These are phyloP conservation scores for Sminthurides bifidus DNA, from an alignment of 1,140 invertebrate genomes.

Conservation along the genomic window DNA sequence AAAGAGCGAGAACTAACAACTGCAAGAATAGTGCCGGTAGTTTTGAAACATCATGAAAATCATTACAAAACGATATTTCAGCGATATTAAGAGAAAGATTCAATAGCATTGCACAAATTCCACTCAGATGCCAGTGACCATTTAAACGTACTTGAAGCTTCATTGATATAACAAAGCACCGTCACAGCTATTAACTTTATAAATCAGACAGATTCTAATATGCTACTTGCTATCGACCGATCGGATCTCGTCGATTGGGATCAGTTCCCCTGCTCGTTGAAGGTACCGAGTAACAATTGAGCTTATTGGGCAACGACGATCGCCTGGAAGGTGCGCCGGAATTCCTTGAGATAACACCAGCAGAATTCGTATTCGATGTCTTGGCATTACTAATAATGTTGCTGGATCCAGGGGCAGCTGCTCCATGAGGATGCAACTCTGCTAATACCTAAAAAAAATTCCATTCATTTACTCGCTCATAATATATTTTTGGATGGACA, in stretches of 20 bases:
- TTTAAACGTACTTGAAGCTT: no score
- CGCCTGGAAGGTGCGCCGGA: not conserved
- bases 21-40: no score
- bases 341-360: not conserved
- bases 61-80: no score
- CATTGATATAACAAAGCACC: no score
- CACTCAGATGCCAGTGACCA: no score
- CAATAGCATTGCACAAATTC: no score
- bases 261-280: not conserved
- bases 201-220: not conserved
- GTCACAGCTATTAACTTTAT: no score
- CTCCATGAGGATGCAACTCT: not conserved
- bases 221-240: not conserved
- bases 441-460: not conserved
- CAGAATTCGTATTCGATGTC: not conserved
- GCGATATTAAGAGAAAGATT: no score
- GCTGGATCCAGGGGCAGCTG: not conserved
- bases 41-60: no score
- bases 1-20: no score
- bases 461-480: not conserved
- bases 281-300: constrained; percentile 1
- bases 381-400: not conserved
- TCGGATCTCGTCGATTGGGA: not conserved
- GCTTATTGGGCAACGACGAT: constrained; percentile 3
- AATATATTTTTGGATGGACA: not conserved